A percentile compares a stretch with the other conserved stretches of the same genome.
These are phyloP conservation scores for Platycheirus rosarum DNA, from an alignment of 2,888 invertebrate genomes.

Conservation along the genomic window DNA sequence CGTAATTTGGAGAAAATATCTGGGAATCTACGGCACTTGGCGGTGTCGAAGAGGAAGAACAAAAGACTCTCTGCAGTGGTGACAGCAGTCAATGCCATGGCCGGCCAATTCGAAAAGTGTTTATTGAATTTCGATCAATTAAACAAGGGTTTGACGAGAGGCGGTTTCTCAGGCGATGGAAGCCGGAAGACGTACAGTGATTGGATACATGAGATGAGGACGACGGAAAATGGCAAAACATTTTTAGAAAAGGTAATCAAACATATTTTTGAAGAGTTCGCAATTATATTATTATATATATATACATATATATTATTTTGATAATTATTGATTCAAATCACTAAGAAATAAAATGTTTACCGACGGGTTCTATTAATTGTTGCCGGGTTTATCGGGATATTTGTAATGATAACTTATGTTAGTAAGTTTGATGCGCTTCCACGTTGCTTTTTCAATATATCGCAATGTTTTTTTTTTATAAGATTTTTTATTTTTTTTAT, in stretches of 20 bases:
- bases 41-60: slow-evolving; percentile 75
- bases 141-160: slow-evolving; percentile 57
- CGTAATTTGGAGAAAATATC: slow-evolving; percentile 77
- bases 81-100: slow-evolving; percentile 76
- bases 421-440: no score
- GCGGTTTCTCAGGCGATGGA: slow-evolving; percentile 43
- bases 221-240: slow-evolving; percentile 78
- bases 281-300: no score
- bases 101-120: slow-evolving; percentile 77
- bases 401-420: no score
- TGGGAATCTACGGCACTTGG: slow-evolving; percentile 76
- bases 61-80: slow-evolving; percentile 76
- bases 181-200: slow-evolving; percentile 78
- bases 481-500: no score
- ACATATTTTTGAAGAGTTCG: no score
- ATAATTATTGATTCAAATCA: no score
- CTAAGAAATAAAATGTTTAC: no score
- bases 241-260: slow-evolving; percentile 79
- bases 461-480: no score
- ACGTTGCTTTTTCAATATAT: no score
- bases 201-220: slow-evolving; percentile 81
- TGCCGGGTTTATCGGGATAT: no score
- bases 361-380: no score
- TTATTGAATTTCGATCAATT: slow-evolving; percentile 76
- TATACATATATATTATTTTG: no score